Evolutionary conservation across 1,140 invertebrate species (phyloP).

Genomic region (Zaprionus gabonicus): DNA sequence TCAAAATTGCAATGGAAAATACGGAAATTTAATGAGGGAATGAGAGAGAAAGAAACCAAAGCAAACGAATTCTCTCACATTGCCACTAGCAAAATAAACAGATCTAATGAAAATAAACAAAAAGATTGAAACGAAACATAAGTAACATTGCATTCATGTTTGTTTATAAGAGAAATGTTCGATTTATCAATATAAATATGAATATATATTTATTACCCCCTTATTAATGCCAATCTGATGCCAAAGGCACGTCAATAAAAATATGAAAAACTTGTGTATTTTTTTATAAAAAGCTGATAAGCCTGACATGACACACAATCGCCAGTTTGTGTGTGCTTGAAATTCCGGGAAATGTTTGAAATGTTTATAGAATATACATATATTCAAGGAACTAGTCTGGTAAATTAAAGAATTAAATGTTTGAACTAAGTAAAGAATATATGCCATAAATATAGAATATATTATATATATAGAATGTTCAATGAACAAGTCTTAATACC

Average conservation of each 20-base stretch:
- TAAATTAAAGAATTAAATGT: too few species aligned
- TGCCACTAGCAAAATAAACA: slow-evolving; percentile 1
- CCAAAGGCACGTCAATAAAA: background rate
- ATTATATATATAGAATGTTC: too few species aligned
- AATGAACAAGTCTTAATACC: too few species aligned
- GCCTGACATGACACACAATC: background rate
- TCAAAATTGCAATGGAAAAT: slow-evolving; percentile 20
- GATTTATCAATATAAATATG: too few species aligned
- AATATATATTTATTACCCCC: background rate
- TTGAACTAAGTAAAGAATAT: too few species aligned
- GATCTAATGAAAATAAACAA: slow-evolving; percentile 6
- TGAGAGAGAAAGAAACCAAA: background rate
- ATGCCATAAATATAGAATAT: too few species aligned
- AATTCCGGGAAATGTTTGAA: background rate
- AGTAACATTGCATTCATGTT: background rate
- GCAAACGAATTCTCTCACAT: background rate
- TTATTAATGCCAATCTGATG: background rate
- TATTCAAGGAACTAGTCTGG: too few species aligned
- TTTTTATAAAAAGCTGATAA: slow-evolving; percentile 3
- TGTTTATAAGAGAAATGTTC: too few species aligned
- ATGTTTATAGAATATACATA: too few species aligned
- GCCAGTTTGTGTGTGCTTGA: background rate
- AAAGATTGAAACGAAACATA: background rate
- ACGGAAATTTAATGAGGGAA: slow-evolving; percentile 17
- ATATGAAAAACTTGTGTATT: background rate